Conservation (phyloP, 2,113 vertebrate species). For the Epinephelus fuscoguttatus region DNA sequence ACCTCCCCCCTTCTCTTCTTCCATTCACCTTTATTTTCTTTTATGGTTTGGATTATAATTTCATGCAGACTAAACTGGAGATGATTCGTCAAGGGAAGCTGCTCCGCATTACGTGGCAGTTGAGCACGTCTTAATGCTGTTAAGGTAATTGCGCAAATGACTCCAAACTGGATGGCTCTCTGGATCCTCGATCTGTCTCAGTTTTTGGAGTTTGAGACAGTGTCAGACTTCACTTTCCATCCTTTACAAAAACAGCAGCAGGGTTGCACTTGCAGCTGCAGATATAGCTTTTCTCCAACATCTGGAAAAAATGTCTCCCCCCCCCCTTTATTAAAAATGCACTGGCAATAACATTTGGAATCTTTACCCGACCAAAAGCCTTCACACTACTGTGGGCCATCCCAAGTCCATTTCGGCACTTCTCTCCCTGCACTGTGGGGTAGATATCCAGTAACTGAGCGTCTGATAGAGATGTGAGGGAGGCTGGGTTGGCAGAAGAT, state of each 20-base stretch:
- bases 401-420: slow-evolving; percentile 53
- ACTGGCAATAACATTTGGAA: slow-evolving; percentile 59
- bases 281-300: slow-evolving; percentile 62
- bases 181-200: slow-evolving; percentile 39
- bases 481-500: slow-evolving; percentile 40
- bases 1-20: slow-evolving; percentile 39
- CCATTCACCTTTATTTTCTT: slow-evolving; percentile 63
- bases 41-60: slow-evolving; percentile 61
- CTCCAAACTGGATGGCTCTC: slow-evolving; percentile 28
- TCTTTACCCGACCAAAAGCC: slow-evolving; percentile 43
- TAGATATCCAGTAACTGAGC: slow-evolving; percentile 55
- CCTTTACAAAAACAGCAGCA: slow-evolving; percentile 48
- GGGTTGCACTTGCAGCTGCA: slow-evolving; percentile 73
- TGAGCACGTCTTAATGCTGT: slow-evolving; percentile 51
- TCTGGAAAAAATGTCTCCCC: slow-evolving; percentile 64
- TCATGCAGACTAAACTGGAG: slow-evolving; percentile 33
- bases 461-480: slow-evolving; percentile 48
- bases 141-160: slow-evolving; percentile 54
- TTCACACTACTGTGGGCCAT: slow-evolving; percentile 48
- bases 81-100: slow-evolving; percentile 34
- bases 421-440: slow-evolving; percentile 20
- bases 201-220: slow-evolving; percentile 40
- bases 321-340: slow-evolving; percentile 58
- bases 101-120: slow-evolving; percentile 45
- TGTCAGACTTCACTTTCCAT: slow-evolving; percentile 68